A percentile compares a stretch with the other conserved stretches of the same genome.
Evolutionary conservation across 1,140 invertebrate species (phyloP).

Genomic region (Apocrypta bakeri): DNA sequence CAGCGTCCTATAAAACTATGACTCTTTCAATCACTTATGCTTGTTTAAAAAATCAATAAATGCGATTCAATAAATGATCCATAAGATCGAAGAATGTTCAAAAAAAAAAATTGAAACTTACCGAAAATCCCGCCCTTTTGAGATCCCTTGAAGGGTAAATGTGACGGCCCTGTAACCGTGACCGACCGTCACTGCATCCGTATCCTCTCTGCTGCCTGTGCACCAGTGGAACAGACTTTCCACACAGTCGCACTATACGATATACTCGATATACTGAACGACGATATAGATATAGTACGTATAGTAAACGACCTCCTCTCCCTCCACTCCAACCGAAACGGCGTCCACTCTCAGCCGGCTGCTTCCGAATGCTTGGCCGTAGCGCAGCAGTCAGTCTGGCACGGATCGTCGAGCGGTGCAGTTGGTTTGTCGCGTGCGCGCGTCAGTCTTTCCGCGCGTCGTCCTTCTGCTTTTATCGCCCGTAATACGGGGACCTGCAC

Average conservation of each 20-base stretch:
- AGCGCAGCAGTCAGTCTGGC: conserved; percentile 14
- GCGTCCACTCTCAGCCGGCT: not conserved
- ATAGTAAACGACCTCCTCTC: not conserved
- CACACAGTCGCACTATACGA: too few relatives aligned
- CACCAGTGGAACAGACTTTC: not conserved
- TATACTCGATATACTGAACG: too few relatives aligned
- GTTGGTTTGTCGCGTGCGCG: conserved; percentile 46
- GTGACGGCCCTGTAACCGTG: not conserved
- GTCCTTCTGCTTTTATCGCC: not conserved
- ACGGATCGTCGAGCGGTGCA: conserved; percentile 29
- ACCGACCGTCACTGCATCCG: not conserved
- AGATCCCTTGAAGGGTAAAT: not conserved
- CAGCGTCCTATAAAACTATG: too few relatives aligned
- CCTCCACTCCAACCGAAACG: not conserved
- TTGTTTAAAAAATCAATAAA: too few relatives aligned
- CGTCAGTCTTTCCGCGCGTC: not conserved
- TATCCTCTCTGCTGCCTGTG: too few relatives aligned
- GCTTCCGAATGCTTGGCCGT: not conserved
- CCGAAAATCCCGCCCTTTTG: too few relatives aligned
- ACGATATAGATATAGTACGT: not conserved
- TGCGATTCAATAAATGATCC: too few relatives aligned
- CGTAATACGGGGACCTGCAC: not conserved
- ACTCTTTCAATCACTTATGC: too few relatives aligned
- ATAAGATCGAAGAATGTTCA: too few relatives aligned
- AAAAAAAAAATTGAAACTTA: too few relatives aligned